A percentile compares a stretch with the other conserved stretches of the same genome.
Conservation (phyloP, 2,113 vertebrate species). For the Corynorhinus townsendii region DNA sequence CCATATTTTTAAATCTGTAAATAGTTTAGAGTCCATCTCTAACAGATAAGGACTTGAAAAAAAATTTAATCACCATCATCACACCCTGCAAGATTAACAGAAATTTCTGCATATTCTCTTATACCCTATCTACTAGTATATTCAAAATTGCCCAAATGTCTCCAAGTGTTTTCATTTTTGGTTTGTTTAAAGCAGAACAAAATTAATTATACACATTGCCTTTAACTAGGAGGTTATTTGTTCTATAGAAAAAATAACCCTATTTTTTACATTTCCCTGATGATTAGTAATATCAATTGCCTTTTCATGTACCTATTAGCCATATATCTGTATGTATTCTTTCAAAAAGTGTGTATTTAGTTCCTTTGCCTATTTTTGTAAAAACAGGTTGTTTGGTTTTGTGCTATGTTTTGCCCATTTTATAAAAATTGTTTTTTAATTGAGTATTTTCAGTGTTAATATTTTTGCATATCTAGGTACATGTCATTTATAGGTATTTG, state of each 20-base stretch:
- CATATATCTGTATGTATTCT: neutral
- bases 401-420: neutral
- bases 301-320: neutral
- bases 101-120: neutral
- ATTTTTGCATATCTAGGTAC: neutral
- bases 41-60: neutral
- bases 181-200: neutral
- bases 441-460: neutral
- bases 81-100: neutral
- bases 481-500: neutral
- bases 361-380: neutral
- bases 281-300: neutral
- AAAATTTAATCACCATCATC: neutral
- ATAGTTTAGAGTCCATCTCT: neutral
- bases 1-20: neutral
- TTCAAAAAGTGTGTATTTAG: neutral
- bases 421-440: neutral
- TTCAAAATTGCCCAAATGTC: neutral
- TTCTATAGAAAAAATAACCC: neutral
- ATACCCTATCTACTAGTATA: neutral
- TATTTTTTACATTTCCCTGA: neutral
- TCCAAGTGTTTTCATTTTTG: neutral
- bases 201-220: neutral
- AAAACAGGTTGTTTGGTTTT: neutral
- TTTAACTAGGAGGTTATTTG: neutral